These are phyloP conservation scores for Panopea generosa DNA, from an alignment of 2,888 invertebrate species.

Conservation along the genomic window DNA sequence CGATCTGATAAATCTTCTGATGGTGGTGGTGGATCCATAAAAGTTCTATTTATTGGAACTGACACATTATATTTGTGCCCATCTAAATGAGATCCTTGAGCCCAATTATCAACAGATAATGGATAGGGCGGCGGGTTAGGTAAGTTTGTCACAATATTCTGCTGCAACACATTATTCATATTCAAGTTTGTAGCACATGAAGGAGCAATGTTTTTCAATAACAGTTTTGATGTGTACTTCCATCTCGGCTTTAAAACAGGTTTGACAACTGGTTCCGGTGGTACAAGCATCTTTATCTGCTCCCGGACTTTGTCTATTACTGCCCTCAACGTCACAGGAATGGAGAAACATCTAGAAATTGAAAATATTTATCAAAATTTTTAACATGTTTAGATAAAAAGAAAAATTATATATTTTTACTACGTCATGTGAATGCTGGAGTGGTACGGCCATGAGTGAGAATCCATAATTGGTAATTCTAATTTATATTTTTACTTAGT, in stretches of 20 bases:
- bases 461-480: no score
- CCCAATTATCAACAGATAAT: slow-evolving; percentile 20
- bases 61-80: slow-evolving; percentile 41
- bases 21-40: slow-evolving; percentile 43
- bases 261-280: slow-evolving; percentile 60
- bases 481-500: no score
- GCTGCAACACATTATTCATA: slow-evolving; percentile 23
- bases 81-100: slow-evolving; percentile 44
- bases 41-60: slow-evolving; percentile 29
- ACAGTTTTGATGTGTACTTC: slow-evolving; percentile 37
- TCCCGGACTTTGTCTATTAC: slow-evolving; percentile 89
- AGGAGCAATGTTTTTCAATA: slow-evolving; percentile 25
- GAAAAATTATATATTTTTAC: no score
- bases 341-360: slow-evolving; percentile 92
- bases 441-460: no score
- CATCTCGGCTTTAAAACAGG: slow-evolving; percentile 31
- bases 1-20: slow-evolving; percentile 26
- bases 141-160: slow-evolving; percentile 27
- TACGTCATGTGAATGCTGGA: no score
- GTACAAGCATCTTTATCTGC: slow-evolving; percentile 71
- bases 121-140: slow-evolving; percentile 44
- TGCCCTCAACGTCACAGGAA: slow-evolving; percentile 95
- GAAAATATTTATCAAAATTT: background rate
- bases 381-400: no score
- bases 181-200: slow-evolving; percentile 10